Percentiles rank a stretch among this genome's conserved stretches.
Conservation (phyloP, 2,888 invertebrate species). For the Protodeltote pygarga region DNA sequence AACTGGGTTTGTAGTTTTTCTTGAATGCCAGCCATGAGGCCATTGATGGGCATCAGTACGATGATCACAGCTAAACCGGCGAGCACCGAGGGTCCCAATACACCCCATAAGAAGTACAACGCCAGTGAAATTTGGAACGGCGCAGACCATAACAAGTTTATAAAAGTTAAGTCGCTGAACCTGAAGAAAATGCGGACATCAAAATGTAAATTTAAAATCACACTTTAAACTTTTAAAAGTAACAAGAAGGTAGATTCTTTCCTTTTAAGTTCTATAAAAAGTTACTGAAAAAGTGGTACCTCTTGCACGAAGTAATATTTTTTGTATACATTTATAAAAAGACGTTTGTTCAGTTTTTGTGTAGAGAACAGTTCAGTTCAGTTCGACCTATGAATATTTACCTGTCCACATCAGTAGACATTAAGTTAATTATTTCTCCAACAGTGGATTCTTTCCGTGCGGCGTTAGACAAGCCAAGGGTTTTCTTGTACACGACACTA, state of each 20-base stretch:
- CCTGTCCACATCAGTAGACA: conserved; percentile 94
- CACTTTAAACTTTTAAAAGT: no score
- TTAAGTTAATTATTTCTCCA: conserved; percentile 94
- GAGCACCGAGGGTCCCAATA: conserved; percentile 92
- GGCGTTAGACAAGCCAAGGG: conserved; percentile 90
- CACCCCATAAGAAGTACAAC: conserved; percentile 91
- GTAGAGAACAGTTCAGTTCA: no score
- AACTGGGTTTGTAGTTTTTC: conserved; percentile 91
- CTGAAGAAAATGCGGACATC: conserved; percentile 52
- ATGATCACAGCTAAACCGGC: conserved; percentile 96
- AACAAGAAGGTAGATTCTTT: no score
- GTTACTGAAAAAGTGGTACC: no score
- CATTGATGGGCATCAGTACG: conserved; percentile 94
- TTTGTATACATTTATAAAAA: no score
- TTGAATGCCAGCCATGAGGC: conserved; percentile 90
- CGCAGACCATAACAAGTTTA: conserved; percentile 94
- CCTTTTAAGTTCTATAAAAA: no score
- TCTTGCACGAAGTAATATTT: no score
- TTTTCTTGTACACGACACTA: conserved; percentile 93
- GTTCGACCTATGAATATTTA: conserved; percentile 38
- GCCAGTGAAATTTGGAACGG: conserved; percentile 93
- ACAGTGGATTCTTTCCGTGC: conserved; percentile 92
- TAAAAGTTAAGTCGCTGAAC: conserved; percentile 92
- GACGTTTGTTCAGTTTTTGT: no score
- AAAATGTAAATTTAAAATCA: no score